Conservation (phyloP, 2,888 invertebrate genomes). For the Priocnemis perturbator region DNA sequence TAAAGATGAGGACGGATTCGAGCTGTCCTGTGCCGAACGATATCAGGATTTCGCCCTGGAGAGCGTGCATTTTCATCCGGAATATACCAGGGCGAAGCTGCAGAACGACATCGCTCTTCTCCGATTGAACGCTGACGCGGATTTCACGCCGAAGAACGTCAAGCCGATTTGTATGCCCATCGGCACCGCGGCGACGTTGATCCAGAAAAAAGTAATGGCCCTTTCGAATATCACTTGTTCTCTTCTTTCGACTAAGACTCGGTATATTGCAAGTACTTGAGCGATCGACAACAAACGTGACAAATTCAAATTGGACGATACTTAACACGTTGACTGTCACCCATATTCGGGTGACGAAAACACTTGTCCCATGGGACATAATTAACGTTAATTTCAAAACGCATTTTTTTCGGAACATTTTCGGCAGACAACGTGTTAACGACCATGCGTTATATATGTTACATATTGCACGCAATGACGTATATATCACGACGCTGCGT, state of each 20-base stretch:
- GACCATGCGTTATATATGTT: too few species aligned
- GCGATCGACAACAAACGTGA: not conserved
- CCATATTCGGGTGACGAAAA: too few species aligned
- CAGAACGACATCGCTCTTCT: constrained; percentile 81
- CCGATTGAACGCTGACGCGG: constrained; percentile 75
- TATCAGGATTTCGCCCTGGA: constrained; percentile 78
- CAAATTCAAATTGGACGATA: too few species aligned
- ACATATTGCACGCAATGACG: too few species aligned
- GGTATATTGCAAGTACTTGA: too few species aligned
- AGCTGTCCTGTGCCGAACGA: constrained; percentile 72
- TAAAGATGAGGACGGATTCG: constrained; percentile 75
- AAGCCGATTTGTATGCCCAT: constrained; percentile 78
- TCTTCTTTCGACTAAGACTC: not conserved
- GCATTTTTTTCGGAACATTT: too few species aligned
- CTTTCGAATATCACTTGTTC: not conserved
- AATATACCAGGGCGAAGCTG: constrained; percentile 76
- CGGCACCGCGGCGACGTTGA: constrained; percentile 50
- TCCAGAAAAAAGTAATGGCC: constrained; percentile 53
- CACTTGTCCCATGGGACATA: too few species aligned
- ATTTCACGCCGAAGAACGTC: constrained; percentile 75
- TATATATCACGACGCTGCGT: too few species aligned
- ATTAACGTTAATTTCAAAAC: too few species aligned
- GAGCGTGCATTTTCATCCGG: constrained; percentile 76
- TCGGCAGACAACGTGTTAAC: too few species aligned
- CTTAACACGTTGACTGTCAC: too few species aligned